Base-by-base conservation (phyloP, 2,888 invertebrate species). In the Ormyrus labotus region DNA sequence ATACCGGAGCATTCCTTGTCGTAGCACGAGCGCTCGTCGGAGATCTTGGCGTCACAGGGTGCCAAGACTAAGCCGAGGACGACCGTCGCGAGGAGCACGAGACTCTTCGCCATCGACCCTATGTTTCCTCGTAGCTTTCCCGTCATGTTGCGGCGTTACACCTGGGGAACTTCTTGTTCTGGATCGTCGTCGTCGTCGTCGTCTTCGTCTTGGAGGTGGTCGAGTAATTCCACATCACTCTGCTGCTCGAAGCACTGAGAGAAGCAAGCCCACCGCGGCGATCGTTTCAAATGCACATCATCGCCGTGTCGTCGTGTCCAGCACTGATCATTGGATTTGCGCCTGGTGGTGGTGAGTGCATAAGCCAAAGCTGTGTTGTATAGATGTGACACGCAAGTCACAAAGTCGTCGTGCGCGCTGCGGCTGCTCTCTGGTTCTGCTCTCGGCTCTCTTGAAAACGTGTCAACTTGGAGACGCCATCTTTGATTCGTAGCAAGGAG, bases 1-100 rank as follows among this genome's bases (percentile, higher is more conserved):
- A 92, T 84, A 96, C 96, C 93, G 91, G 92, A 92, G 91, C 96
- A 96, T 88, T 93, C 91, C 89, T 92, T 91, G 91, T 96, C 94
- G 85, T 92, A 94, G 92, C 96, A 96, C 88, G 93, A 91, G 87
- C 95, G 93, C 91, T 94, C 93, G 88, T 95, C 93, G 76, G 95
- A 94, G 87, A 94, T 91, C 57, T 77, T 80, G 53, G 83, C 79
- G 3, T 71, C 57, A 55, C 70, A 73, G 8, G 69, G 9, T 10
- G 48, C 34, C 13, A 80, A 58, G 7, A 65, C 7, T 45, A 34
- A 48, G 48, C 57, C 67, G 70, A 74, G 13, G 63, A 80, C 34
- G 34, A 34, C 34, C 34, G 34, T 10, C 45, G 64, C 8, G 8
- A 74, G 53, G 65, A 77, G 48, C 11, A 72, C 63, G 9, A 77